Evolutionary conservation across 92 coral and sea anemone species (phyloP).

Genomic region (Umimayanthus chanpuru): DNA sequence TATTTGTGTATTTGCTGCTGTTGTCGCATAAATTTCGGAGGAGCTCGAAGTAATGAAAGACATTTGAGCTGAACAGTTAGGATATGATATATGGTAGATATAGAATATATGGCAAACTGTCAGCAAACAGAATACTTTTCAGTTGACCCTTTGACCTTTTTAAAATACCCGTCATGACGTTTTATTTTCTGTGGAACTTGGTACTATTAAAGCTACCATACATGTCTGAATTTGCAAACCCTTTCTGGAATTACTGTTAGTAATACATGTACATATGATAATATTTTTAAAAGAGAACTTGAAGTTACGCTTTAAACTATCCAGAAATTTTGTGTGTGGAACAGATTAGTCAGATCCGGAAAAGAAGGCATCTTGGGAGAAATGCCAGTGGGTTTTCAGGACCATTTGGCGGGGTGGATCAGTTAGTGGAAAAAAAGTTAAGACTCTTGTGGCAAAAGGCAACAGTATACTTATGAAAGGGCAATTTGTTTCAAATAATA

Average conservation of each 20-base stretch:
- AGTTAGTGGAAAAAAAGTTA: not conserved
- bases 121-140: conserved; percentile 1
- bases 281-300: not conserved
- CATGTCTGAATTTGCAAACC: not conserved
- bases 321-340: not conserved
- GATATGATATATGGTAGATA: too few relatives aligned
- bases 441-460: too few relatives aligned
- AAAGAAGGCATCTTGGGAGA: conserved; percentile 18
- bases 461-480: too few relatives aligned
- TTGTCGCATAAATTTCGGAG: not conserved
- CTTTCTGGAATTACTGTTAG: too few relatives aligned
- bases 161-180: not conserved
- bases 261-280: not conserved
- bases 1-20: too few relatives aligned
- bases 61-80: not conserved
- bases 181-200: not conserved
- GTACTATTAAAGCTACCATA: not conserved
- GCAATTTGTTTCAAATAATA: too few relatives aligned
- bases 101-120: not conserved
- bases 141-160: conserved; percentile 10
- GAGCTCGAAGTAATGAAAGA: not conserved
- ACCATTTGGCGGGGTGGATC: not conserved
- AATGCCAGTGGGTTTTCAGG: not conserved
- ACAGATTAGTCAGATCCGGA: conserved; percentile 6
- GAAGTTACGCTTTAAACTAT: not conserved